Evolutionary conservation across 2,888 invertebrate species (phyloP).

Genomic region (Nomada hirtipes): DNA sequence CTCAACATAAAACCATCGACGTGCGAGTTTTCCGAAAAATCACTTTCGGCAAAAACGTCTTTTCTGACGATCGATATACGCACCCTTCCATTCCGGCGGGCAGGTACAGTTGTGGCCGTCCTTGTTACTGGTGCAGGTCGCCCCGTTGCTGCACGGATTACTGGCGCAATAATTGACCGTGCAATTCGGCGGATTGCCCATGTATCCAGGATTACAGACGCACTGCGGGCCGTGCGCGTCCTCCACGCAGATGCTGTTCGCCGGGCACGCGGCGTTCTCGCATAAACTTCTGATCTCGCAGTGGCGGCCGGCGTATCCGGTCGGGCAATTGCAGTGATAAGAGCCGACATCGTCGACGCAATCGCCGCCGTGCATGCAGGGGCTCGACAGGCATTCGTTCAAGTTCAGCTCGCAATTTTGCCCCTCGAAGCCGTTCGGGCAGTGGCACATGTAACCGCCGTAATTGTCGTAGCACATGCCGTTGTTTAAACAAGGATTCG

Average conservation of each 20-base stretch:
- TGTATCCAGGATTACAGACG: conserved; percentile 88
- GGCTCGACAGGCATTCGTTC: conserved; percentile 86
- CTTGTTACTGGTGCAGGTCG: conserved; percentile 87
- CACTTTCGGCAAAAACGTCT: not conserved
- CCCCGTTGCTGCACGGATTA: conserved; percentile 91
- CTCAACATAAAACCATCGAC: too few species aligned
- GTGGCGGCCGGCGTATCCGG: conserved; percentile 86
- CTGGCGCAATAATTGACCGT: conserved; percentile 87
- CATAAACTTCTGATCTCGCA: conserved; percentile 85
- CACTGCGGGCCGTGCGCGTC: conserved; percentile 85
- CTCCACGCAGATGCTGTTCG: conserved; percentile 88
- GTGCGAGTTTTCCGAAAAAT: not conserved
- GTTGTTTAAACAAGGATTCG: conserved; percentile 89
- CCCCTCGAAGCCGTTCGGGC: conserved; percentile 92
- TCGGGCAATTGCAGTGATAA: conserved; percentile 86
- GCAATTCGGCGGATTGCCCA: conserved; percentile 84
- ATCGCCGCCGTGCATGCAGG: conserved; percentile 87
- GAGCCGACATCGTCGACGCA: conserved; percentile 87
- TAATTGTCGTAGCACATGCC: conserved; percentile 94
- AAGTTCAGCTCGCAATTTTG: conserved; percentile 89
- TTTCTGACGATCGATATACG: conserved; percentile 16
- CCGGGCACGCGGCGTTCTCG: conserved; percentile 86
- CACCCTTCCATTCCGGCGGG: conserved; percentile 89
- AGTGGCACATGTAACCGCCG: conserved; percentile 92
- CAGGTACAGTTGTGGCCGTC: conserved; percentile 90